Percentiles rank a stretch among this genome's conserved stretches.
phyloP scores from a whole-genome alignment of 2,113 vertebrate genomes.

The Seriola rivoliana region DNA sequence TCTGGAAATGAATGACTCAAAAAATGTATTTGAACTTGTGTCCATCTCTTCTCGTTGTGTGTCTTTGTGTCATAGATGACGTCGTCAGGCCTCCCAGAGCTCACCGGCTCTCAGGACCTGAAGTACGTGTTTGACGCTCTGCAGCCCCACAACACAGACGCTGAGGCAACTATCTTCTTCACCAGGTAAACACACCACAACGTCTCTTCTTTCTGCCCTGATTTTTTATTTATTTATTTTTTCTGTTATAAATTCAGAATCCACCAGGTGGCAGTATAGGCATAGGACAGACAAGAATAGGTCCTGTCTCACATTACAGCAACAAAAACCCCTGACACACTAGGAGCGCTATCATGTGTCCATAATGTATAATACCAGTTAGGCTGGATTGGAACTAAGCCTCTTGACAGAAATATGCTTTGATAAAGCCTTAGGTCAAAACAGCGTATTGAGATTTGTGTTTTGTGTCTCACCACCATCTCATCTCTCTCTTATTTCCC shows the following conservation, averaged over 20 bases:
- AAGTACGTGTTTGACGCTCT: conserved; percentile 97
- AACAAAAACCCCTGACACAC: background rate
- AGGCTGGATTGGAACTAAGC: background rate
- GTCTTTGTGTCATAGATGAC: conserved; percentile 88
- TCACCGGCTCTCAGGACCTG: conserved; percentile 92
- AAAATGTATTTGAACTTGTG: background rate
- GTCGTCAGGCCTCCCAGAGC: conserved; percentile 94
- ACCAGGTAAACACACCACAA: conserved; percentile 87
- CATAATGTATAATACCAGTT: background rate
- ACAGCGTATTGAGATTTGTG: background rate
- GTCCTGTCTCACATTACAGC: conserved; percentile 1
- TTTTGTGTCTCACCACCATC: background rate
- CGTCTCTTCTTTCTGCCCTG: background rate
- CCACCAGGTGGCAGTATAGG: conserved; percentile 54
- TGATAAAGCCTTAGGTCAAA: background rate
- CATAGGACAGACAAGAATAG: background rate
- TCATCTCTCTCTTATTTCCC: background rate
- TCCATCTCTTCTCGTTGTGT: background rate
- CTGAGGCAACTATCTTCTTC: conserved; percentile 98
- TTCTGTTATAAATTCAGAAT: background rate
- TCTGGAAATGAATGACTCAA: background rate
- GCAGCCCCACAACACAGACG: conserved; percentile 95
- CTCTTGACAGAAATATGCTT: background rate
- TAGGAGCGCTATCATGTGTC: background rate
- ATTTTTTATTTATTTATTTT: background rate